These are phyloP conservation scores for Actinopyga echinites DNA, from an alignment of 53 echinoderm and acorn worm genomes.

Conservation along the genomic window DNA sequence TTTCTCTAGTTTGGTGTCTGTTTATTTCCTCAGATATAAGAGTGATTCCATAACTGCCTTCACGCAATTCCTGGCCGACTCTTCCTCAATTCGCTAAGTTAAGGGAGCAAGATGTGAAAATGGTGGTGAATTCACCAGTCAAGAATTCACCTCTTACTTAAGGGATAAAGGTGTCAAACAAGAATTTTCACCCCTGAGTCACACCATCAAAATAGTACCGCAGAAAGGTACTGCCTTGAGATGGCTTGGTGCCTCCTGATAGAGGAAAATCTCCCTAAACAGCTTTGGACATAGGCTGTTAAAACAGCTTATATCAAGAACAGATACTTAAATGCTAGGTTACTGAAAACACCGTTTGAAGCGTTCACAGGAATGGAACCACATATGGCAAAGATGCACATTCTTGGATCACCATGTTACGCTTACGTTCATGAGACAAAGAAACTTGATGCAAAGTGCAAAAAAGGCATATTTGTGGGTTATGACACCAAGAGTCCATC, in stretches of 20 bases:
- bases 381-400: background rate
- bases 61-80: conserved; percentile 46
- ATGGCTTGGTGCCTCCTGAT: conserved; percentile 45
- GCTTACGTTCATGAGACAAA: conserved; percentile 16
- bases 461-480: conserved; percentile 39
- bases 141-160: conserved; percentile 19
- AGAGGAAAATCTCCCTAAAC: conserved; percentile 39
- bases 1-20: conserved; percentile 32
- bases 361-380: conserved; percentile 25
- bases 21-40: conserved; percentile 46
- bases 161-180: conserved; percentile 43
- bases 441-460: conserved; percentile 35
- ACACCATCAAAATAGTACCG: conserved; percentile 57
- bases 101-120: conserved; percentile 50
- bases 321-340: background rate
- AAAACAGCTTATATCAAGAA: conserved; percentile 46
- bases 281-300: conserved; percentile 39
- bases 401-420: conserved; percentile 32
- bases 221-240: conserved; percentile 44
- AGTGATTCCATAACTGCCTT: conserved; percentile 41
- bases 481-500: conserved; percentile 45
- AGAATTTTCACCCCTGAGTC: conserved; percentile 30
- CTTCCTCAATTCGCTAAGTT: conserved; percentile 3
- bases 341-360: background rate
- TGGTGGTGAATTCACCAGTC: conserved; percentile 46